Conservation (phyloP, 2,113 vertebrate genomes). For the Anser cygnoides region DNA sequence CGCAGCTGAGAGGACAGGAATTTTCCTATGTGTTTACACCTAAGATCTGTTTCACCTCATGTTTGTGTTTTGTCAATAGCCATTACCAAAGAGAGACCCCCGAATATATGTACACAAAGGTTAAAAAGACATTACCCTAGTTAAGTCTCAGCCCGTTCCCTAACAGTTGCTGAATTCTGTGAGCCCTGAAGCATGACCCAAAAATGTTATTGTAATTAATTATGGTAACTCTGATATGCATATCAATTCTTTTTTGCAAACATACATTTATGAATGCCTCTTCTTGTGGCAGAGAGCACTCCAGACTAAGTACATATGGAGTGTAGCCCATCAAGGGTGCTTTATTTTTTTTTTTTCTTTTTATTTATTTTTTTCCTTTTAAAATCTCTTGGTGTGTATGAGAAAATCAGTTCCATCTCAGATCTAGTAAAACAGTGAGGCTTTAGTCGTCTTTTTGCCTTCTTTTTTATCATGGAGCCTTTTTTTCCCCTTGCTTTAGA, state of each 20-base stretch:
- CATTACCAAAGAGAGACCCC: not conserved
- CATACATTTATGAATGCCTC: not conserved
- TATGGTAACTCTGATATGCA: slow-evolving; percentile 35
- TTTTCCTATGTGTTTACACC: not conserved
- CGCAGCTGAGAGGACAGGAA: not conserved
- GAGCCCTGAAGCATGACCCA: slow-evolving; percentile 45
- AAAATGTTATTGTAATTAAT: slow-evolving; percentile 59
- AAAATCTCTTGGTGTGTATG: not conserved
- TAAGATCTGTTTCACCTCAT: not conserved
- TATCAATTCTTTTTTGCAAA: slow-evolving; percentile 35
- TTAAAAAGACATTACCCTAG: slow-evolving; percentile 40
- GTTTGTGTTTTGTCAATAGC: slow-evolving; percentile 8
- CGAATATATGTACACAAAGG: not conserved
- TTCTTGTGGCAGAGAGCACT: not conserved
- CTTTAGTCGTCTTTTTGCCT: not conserved
- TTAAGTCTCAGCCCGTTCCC: slow-evolving; percentile 4
- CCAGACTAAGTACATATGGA: not conserved
- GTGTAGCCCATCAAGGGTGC: not conserved
- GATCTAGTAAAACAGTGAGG: not conserved
- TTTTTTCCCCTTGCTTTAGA: not conserved
- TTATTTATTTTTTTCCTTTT: not conserved
- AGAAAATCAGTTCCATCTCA: not conserved
- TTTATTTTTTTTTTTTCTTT: not conserved
- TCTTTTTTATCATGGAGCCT: not conserved
- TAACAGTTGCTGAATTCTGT: slow-evolving; percentile 40